Evolutionary conservation across 2,113 vertebrate species (phyloP), one percentile per base, ranked within the genome.

Genomic region (Chloebia gouldiae): DNA sequence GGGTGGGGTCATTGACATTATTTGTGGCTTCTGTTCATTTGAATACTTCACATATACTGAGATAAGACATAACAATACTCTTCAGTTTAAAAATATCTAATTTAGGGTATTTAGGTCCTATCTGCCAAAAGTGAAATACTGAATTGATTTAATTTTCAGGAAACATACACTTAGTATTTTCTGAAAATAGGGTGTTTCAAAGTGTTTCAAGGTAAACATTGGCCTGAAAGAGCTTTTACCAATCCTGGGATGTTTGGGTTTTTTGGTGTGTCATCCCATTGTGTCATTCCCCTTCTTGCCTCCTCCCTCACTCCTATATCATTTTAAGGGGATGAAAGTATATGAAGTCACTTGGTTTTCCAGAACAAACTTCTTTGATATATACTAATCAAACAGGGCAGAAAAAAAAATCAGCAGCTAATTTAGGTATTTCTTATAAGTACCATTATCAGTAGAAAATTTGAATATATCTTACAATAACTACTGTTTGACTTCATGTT

Each of bases 291-390:
- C 5, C 7, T n/a, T 16, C 23, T 20, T 86, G 12, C 49, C 56
- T 76, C 15, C 15, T 5, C 14, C 8, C 15, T 1, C 1, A 8
- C 1, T 22, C 18, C 4, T 11, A 13, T 28, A 42, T 39, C 21
- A 69, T 82, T 61, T 66, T 49, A 54, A 75, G 19, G 5, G 5
- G 2, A 12, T 83, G 25, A 61, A 77, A 61, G 4, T 39, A 39
- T n/a, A 37, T 44, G 24, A 12, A 72, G 47, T 78, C 44, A 64
- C 51, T 50, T 79, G 18, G 2, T 39, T 91, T 89, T 75, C 47
- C 17, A 59, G 30, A 53, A 13, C 12, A 81, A 50, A 17, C 3
- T 57, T 65, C 28, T 72, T 47, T 95, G 60, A 54, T 6, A 8
- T 44, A 39, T 14, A 53, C 15, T 45, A 53, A 86, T 42, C 5